Conservation (phyloP, 2,888 invertebrate genomes). For the Lamproptera curius region DNA sequence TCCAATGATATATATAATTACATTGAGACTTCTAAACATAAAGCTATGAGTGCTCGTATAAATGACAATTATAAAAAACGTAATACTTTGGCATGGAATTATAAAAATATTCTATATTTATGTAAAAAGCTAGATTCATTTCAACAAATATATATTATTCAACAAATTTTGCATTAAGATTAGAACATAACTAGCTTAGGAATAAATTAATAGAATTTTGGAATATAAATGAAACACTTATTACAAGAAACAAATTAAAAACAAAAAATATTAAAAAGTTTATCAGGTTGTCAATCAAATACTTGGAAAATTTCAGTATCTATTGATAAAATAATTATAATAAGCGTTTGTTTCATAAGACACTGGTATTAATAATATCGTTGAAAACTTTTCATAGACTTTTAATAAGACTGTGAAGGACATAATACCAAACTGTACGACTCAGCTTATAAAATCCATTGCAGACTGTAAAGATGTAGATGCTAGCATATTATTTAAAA, state of each 20-base stretch:
- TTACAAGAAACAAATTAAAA: background rate
- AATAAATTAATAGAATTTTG: background rate
- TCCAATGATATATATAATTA: background rate
- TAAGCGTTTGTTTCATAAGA: background rate
- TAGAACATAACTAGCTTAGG: too few relatives aligned
- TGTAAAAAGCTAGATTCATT: background rate
- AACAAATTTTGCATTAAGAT: too few relatives aligned
- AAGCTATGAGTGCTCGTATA: background rate
- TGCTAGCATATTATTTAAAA: background rate
- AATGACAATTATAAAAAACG: background rate
- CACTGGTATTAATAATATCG: background rate
- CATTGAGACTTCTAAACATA: background rate
- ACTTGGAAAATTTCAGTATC: too few relatives aligned
- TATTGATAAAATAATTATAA: background rate
- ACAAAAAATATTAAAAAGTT: background rate
- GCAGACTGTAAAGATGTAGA: background rate
- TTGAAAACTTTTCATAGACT: too few relatives aligned
- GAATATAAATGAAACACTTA: background rate
- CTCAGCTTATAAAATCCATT: background rate
- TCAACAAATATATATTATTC: too few relatives aligned
- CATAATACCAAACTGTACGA: background rate
- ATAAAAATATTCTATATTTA: too few relatives aligned
- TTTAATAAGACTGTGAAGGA: too few relatives aligned
- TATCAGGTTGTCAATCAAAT: background rate
- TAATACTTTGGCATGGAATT: background rate